Conservation (phyloP, 2,888 invertebrate genomes). For the Temnothorax unifasciatus region DNA sequence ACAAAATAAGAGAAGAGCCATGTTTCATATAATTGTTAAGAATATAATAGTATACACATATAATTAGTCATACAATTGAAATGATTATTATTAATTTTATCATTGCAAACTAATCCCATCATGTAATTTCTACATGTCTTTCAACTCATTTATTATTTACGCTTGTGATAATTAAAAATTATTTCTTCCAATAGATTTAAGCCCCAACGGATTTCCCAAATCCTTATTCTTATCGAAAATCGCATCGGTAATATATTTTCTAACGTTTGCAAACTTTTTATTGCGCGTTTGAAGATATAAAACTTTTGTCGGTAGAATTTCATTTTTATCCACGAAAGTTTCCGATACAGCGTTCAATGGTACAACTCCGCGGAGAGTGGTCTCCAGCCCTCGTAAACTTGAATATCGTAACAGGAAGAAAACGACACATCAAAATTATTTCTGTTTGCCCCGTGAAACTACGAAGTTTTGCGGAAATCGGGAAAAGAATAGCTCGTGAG, state of each 20-base stretch:
- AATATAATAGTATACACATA: neutral
- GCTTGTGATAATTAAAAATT: neutral
- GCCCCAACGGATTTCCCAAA: neutral
- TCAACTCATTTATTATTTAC: neutral
- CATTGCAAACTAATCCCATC: neutral
- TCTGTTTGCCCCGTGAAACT: slow-evolving; percentile 25
- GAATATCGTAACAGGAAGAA: slow-evolving; percentile 19
- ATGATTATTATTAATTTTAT: neutral
- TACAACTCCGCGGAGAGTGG: slow-evolving; percentile 21
- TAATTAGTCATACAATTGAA: slow-evolving; percentile 1
- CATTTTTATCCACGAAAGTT: slow-evolving; percentile 45
- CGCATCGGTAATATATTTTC: slow-evolving; percentile 27
- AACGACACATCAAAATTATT: slow-evolving; percentile 35
- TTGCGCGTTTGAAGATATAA: slow-evolving; percentile 24
- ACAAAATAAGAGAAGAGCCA: neutral
- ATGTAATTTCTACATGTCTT: neutral
- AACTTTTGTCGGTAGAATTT: slow-evolving; percentile 42
- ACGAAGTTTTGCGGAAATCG: slow-evolving; percentile 8
- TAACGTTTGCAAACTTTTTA: slow-evolving; percentile 34
- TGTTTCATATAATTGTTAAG: neutral
- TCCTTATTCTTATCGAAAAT: neutral
- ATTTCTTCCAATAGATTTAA: neutral
- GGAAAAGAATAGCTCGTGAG: neutral
- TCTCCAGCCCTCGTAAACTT: slow-evolving; percentile 24
- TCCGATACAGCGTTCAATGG: slow-evolving; percentile 13